Evolutionary conservation across 2,888 invertebrate species (phyloP).

Genomic region (Chrysolina americana): DNA sequence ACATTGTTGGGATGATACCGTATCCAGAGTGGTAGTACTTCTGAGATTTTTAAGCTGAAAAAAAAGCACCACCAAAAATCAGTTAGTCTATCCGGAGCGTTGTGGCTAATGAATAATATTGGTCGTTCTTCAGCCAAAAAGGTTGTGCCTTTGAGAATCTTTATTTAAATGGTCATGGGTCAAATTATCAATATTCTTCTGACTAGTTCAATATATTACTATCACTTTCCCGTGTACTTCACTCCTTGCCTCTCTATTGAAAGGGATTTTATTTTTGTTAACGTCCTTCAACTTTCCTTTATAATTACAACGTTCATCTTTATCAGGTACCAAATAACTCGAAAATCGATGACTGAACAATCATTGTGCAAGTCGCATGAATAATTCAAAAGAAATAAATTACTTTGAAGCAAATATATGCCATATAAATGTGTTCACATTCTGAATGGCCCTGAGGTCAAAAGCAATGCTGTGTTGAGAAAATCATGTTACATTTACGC

Average conservation of each 20-base stretch:
- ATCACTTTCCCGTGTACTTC: neutral
- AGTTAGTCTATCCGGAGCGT: too few species aligned
- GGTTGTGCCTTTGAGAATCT: too few species aligned
- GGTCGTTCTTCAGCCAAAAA: too few species aligned
- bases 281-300: constrained; percentile 14
- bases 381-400: constrained; percentile 29
- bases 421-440: constrained; percentile 26
- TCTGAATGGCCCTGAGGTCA: constrained; percentile 29
- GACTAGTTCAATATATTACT: too few species aligned
- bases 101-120: too few species aligned
- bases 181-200: too few species aligned
- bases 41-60: too few species aligned
- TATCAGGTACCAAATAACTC: constrained; percentile 11
- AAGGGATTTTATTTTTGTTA: neutral
- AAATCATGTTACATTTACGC: constrained; percentile 27
- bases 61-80: too few species aligned
- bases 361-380: constrained; percentile 24
- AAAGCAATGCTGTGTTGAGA: constrained; percentile 26
- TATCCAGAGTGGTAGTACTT: too few species aligned
- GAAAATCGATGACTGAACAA: constrained; percentile 16
- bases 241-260: neutral
- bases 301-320: neutral
- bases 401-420: constrained; percentile 24
- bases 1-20: too few species aligned
- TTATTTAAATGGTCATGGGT: too few species aligned